phyloP scores from a whole-genome alignment of 2,888 invertebrate species.

The Andrena camellia region DNA sequence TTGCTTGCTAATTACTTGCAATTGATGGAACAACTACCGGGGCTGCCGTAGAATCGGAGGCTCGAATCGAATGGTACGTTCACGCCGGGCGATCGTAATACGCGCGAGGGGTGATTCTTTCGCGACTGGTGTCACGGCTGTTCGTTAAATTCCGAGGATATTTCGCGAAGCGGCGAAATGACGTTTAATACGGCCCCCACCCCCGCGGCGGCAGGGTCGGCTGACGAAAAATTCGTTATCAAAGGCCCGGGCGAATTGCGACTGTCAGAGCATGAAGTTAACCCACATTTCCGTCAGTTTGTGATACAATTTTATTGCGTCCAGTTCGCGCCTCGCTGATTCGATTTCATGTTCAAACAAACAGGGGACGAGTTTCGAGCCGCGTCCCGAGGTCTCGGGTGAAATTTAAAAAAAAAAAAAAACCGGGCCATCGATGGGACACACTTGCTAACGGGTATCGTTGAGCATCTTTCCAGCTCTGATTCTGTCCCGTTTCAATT shows the following conservation, averaged over 20 bases:
- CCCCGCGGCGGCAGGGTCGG: not conserved
- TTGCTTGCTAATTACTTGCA: too few relatives aligned
- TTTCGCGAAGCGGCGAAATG: slow-evolving; percentile 26
- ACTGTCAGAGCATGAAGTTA: slow-evolving; percentile 46
- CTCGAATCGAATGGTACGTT: too few relatives aligned
- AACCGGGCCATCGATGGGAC: not conserved
- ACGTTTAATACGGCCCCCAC: slow-evolving; percentile 33
- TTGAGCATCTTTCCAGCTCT: not conserved
- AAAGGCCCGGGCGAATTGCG: slow-evolving; percentile 44
- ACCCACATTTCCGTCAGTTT: slow-evolving; percentile 56
- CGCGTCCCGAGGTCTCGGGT: not conserved
- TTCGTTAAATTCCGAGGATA: slow-evolving; percentile 18
- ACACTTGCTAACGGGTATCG: not conserved
- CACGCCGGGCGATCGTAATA: too few relatives aligned
- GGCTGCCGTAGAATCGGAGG: too few relatives aligned
- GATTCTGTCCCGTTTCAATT: not conserved
- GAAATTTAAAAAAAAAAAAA: not conserved
- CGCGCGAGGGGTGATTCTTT: not conserved
- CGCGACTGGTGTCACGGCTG: not conserved
- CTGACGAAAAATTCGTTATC: slow-evolving; percentile 39
- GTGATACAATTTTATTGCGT: slow-evolving; percentile 48
- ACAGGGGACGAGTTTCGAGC: not conserved
- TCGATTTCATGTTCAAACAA: slow-evolving; percentile 52
- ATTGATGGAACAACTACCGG: too few relatives aligned
- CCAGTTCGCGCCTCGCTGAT: slow-evolving; percentile 38